Conservation (phyloP, 2,113 vertebrate species). For the Aegypius monachus region DNA sequence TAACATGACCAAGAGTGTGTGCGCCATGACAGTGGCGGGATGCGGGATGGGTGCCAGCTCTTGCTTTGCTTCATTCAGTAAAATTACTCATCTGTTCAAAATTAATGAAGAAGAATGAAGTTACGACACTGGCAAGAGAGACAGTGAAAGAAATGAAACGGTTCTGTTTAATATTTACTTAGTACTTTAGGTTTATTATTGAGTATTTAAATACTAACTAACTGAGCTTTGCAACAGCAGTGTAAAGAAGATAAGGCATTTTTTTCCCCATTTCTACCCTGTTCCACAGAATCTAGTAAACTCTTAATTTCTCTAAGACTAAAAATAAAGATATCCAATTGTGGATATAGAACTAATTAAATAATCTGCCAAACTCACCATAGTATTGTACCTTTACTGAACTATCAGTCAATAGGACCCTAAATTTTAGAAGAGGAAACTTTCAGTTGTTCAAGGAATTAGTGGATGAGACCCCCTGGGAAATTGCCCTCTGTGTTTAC, state of each 20-base stretch:
- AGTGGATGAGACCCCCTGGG: not conserved
- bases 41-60: not conserved
- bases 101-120: not conserved
- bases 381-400: not conserved
- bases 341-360: not conserved
- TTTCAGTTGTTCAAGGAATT: not conserved
- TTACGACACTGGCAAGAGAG: not conserved
- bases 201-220: not conserved
- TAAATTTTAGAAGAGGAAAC: not conserved
- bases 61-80: not conserved
- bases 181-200: not conserved
- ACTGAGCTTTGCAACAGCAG: not conserved
- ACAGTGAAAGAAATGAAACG: not conserved
- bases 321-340: not conserved
- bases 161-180: not conserved
- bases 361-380: not conserved
- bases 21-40: not conserved
- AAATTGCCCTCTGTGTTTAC: too few species aligned
- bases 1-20: accelerated
- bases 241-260: not conserved
- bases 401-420: not conserved
- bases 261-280: not conserved
- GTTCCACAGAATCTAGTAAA: not conserved
- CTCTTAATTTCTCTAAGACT: not conserved
- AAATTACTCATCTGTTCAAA: not conserved